Evolutionary conservation across 2,888 invertebrate species (phyloP).

Genomic region (Brachyopa scutellaris): DNA sequence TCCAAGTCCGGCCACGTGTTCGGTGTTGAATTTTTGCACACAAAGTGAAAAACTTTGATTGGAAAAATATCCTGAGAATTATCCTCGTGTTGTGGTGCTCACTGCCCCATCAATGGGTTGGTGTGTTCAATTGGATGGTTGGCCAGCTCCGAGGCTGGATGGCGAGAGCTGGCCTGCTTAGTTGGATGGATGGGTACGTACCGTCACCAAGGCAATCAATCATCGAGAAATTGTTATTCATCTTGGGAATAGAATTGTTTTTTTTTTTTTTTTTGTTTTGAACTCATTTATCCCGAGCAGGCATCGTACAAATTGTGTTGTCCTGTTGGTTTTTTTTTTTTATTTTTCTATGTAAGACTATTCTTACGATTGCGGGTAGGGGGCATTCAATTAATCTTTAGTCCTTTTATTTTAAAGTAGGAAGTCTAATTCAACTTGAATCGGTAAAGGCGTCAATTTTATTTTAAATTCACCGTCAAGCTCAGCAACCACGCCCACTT

Average conservation of each 20-base stretch:
- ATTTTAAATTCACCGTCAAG: no score
- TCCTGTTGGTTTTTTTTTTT: constrained; percentile 4
- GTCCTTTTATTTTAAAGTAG: neutral
- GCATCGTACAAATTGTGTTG: constrained; percentile 4
- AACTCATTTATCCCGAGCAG: neutral
- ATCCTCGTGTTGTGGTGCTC: constrained; percentile 22
- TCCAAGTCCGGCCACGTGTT: constrained; percentile 10
- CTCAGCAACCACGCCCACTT: no score
- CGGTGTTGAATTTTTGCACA: constrained; percentile 28
- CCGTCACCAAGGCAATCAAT: constrained; percentile 50
- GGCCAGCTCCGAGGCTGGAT: neutral
- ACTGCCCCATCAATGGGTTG: neutral
- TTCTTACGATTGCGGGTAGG: no score
- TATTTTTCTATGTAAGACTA: neutral
- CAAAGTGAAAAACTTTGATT: constrained; percentile 58
- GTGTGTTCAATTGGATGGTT: neutral
- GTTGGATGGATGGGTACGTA: constrained; percentile 1
- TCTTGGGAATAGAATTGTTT: constrained; percentile 46
- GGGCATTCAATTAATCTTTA: no score
- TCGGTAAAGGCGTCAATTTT: no score
- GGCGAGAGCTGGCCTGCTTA: neutral
- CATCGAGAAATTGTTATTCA: constrained; percentile 59
- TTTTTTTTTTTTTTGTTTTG: constrained; percentile 44
- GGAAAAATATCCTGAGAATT: constrained; percentile 58
- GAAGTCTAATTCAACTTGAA: constrained; percentile 28